Percentiles rank a stretch among this genome's conserved stretches.
phyloP scores from a whole-genome alignment of 2,888 invertebrate species.

The Sminthurinus aureus region DNA sequence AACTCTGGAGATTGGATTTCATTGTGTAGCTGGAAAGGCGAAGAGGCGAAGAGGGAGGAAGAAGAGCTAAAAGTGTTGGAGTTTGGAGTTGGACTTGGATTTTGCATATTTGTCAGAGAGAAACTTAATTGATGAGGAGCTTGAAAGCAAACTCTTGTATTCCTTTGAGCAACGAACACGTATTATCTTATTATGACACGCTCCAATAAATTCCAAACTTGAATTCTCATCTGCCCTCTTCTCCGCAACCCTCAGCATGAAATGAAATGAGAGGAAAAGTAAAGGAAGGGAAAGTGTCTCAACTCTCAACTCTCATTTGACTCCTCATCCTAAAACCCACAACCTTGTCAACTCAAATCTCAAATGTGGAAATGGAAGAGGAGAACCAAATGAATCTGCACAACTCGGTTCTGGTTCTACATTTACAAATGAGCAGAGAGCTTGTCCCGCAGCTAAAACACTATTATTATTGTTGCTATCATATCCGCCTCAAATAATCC shows the following conservation, averaged over 20 bases:
- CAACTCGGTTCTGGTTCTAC: too few species aligned
- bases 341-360: too few species aligned
- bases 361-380: too few species aligned
- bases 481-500: too few species aligned
- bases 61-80: slow-evolving; percentile 24
- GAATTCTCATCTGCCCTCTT: not conserved
- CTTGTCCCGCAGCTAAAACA: too few species aligned
- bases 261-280: not conserved
- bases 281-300: not conserved
- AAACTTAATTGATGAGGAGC: slow-evolving; percentile 46
- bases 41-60: not conserved
- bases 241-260: not conserved
- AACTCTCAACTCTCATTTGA: not conserved
- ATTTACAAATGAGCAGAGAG: too few species aligned
- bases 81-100: not conserved
- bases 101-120: slow-evolving; percentile 45
- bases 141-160: slow-evolving; percentile 49
- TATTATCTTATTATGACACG: slow-evolving; percentile 22
- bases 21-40: slow-evolving; percentile 16
- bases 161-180: slow-evolving; percentile 40
- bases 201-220: not conserved
- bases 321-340: not conserved
- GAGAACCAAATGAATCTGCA: too few species aligned
- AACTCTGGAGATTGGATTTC: not conserved
- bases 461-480: too few species aligned